Evolutionary conservation across 2,888 invertebrate species (phyloP).

Genomic region (Bimastos eiseni): DNA sequence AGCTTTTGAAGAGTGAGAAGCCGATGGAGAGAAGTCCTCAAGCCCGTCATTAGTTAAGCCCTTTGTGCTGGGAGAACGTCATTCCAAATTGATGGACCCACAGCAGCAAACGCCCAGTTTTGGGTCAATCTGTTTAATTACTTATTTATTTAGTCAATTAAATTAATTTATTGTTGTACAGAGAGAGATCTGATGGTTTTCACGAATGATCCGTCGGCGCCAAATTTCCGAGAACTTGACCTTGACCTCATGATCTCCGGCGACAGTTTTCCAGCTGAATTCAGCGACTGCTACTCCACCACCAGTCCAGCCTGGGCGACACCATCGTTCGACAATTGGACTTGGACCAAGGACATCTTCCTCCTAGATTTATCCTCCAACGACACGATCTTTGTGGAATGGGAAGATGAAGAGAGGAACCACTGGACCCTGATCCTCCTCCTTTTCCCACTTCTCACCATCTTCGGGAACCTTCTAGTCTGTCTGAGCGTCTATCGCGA

Average conservation of each 20-base stretch:
- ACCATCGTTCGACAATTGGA: background rate
- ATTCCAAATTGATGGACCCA: too few species aligned
- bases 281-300: background rate
- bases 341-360: background rate
- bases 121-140: too few species aligned
- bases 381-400: too few species aligned
- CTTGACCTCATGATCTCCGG: background rate
- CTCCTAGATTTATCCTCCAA: too few species aligned
- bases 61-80: too few species aligned
- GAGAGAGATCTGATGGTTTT: background rate
- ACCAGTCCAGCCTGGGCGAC: background rate
- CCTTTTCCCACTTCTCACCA: constrained; percentile 79
- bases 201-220: background rate
- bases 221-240: background rate
- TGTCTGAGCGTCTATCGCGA: constrained; percentile 88
- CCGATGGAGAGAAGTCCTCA: too few species aligned
- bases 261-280: background rate
- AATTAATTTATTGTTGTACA: background rate
- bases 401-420: background rate
- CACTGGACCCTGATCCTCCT: constrained; percentile 66
- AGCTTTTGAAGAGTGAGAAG: too few species aligned
- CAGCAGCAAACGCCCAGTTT: too few species aligned
- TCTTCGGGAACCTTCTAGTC: constrained; percentile 95
- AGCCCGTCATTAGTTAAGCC: too few species aligned
- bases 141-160: too few species aligned